Percentiles rank a stretch among this genome's conserved stretches.
These are phyloP conservation scores for Priocnemis perturbator DNA, from an alignment of 2,888 invertebrate genomes.

Conservation along the genomic window DNA sequence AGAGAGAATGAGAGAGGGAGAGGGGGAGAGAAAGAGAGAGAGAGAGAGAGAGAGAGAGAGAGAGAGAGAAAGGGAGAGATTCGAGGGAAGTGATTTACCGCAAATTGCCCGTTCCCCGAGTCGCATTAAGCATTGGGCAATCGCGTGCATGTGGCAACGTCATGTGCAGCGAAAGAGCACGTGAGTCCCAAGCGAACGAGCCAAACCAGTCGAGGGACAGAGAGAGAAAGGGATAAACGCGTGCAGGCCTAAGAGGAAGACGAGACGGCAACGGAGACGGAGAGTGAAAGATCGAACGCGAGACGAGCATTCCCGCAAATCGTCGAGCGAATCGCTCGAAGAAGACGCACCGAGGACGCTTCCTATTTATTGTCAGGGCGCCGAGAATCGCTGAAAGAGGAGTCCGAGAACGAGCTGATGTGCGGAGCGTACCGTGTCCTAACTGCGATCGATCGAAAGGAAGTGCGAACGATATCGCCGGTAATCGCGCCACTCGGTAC, in stretches of 20 bases:
- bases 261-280: neutral
- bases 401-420: no score
- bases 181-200: constrained; percentile 54
- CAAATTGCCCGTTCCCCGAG: constrained; percentile 65
- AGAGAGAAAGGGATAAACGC: neutral
- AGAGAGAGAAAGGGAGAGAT: constrained; percentile 24
- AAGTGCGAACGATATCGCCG: no score
- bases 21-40: constrained; percentile 10
- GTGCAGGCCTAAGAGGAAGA: neutral
- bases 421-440: no score
- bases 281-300: neutral
- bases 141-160: constrained; percentile 63
- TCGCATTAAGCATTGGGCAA: constrained; percentile 66
- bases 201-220: constrained; percentile 1
- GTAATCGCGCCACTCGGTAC: no score
- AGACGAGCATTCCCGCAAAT: no score
- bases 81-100: constrained; percentile 64
- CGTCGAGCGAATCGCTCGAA: no score
- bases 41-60: constrained; percentile 7
- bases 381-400: no score
- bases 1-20: neutral
- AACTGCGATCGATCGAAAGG: no score
- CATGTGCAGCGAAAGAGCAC: constrained; percentile 64
- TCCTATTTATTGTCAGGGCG: no score
- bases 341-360: no score